phyloP scores from a whole-genome alignment of 2,113 vertebrate genomes.

The Indicator indicator region DNA sequence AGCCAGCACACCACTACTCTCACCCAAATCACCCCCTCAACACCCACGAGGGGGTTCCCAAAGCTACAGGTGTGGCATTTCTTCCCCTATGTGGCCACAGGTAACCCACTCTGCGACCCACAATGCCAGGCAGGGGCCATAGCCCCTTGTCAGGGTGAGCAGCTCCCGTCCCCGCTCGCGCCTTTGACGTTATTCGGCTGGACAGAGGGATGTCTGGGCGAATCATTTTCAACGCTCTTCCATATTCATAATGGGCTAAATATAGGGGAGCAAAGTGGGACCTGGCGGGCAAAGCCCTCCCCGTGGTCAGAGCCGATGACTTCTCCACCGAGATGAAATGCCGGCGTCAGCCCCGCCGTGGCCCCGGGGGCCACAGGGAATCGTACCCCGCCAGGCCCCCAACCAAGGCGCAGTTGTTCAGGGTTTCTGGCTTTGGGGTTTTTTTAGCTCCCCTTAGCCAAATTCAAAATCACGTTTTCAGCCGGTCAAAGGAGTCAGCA shows the following conservation, averaged over 20 bases:
- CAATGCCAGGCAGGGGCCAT: not conserved
- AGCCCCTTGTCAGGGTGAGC: conserved; percentile 72
- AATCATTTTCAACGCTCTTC: conserved; percentile 88
- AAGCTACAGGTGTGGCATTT: fast-evolving
- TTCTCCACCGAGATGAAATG: conserved; percentile 83
- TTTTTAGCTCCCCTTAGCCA: conserved; percentile 34
- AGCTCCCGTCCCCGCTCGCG: conserved; percentile 63
- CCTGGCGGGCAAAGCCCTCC: conserved; percentile 77
- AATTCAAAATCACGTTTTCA: not conserved
- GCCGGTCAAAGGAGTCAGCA: not conserved
- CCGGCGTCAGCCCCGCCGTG: conserved; percentile 71
- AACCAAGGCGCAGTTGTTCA: not conserved
- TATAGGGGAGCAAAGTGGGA: conserved; percentile 78
- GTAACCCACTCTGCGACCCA: not conserved
- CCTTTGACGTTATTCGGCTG: conserved; percentile 88
- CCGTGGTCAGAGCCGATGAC: conserved; percentile 82
- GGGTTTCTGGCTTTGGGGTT: not conserved
- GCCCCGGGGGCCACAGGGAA: conserved; percentile 71
- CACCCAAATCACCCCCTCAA: not conserved
- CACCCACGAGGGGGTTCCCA: fast-evolving
- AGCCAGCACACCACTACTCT: not conserved
- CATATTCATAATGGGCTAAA: conserved; percentile 90
- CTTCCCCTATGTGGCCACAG: fast-evolving
- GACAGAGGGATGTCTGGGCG: conserved; percentile 84
- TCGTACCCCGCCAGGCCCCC: conserved; percentile 48